phyloP scores from a whole-genome alignment of 2,888 invertebrate species.

The Ashinkailepas kermadecensis region DNA sequence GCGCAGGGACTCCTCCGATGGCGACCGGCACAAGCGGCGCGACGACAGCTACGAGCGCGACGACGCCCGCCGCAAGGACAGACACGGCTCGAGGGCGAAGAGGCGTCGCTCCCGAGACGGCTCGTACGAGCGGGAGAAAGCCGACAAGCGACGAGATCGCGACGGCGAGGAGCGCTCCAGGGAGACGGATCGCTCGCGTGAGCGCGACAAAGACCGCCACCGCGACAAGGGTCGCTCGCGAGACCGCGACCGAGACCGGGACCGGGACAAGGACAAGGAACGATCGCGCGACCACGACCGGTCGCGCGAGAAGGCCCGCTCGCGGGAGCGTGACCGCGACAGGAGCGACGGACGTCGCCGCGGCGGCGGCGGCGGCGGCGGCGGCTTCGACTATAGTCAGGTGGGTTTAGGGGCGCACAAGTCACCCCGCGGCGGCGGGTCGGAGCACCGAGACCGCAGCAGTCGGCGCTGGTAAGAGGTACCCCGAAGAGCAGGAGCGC shows the following conservation, averaged over 20 bases:
- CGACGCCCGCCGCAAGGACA: neutral
- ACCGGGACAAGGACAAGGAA: neutral
- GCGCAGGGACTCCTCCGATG: neutral
- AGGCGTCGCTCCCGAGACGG: neutral
- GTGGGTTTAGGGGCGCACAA: neutral
- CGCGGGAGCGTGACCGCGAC: neutral
- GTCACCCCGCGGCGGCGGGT: neutral
- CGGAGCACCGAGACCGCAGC: neutral
- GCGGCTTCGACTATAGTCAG: neutral
- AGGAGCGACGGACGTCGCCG: no score
- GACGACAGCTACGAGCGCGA: neutral
- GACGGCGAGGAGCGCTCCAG: neutral
- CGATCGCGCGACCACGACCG: neutral
- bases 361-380: neutral
- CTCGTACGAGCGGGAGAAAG: neutral
- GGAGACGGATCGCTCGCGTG: neutral
- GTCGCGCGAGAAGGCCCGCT: neutral
- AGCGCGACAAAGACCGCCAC: neutral
- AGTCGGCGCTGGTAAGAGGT: neutral
- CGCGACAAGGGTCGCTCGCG: neutral
- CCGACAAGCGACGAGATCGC: neutral
- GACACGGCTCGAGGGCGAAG: neutral
- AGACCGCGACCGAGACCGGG: neutral
- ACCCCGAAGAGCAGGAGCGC: no score
- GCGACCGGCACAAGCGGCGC: neutral